phyloP scores from a whole-genome alignment of 2,797 vertebrate species.

The Helarctos malayanus region DNA sequence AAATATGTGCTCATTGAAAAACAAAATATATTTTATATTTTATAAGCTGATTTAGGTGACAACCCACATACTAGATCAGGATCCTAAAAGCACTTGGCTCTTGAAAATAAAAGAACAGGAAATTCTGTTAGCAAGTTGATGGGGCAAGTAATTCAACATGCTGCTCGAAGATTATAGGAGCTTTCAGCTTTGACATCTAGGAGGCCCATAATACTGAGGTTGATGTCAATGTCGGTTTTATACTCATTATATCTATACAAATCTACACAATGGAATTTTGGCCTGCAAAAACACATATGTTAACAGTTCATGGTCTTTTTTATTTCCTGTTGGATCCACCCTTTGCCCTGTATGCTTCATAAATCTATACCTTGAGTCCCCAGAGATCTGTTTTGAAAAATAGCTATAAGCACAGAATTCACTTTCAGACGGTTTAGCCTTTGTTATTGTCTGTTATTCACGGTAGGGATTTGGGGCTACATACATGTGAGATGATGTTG shows the following conservation, averaged over 20 bases:
- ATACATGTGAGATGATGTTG: constrained; percentile 54
- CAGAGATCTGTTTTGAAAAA: constrained; percentile 64
- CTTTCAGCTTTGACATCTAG: constrained; percentile 33
- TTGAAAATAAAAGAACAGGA: constrained; percentile 37
- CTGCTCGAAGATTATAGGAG: not conserved
- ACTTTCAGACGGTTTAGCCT: constrained; percentile 67
- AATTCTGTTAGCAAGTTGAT: constrained; percentile 28
- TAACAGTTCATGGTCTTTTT: constrained; percentile 38
- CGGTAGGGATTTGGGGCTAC: constrained; percentile 4
- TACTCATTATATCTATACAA: constrained; percentile 36
- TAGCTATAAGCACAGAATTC: constrained; percentile 69
- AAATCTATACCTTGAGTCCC: constrained; percentile 54
- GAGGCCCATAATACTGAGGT: not conserved
- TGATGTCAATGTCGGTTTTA: constrained; percentile 60
- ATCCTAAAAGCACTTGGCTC: not conserved
- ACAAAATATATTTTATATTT: constrained; percentile 34
- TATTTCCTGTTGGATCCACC: constrained; percentile 70
- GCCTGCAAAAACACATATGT: constrained; percentile 22
- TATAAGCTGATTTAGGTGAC: constrained; percentile 14
- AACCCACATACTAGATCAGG: not conserved
- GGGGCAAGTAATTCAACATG: constrained; percentile 38
- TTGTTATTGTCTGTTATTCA: constrained; percentile 67
- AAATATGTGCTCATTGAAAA: not conserved
- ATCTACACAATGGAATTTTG: constrained; percentile 70
- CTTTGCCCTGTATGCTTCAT: constrained; percentile 46